Evolutionary conservation across 2,888 invertebrate genomes (phyloP).

Genomic region (Sesia apiformis): DNA sequence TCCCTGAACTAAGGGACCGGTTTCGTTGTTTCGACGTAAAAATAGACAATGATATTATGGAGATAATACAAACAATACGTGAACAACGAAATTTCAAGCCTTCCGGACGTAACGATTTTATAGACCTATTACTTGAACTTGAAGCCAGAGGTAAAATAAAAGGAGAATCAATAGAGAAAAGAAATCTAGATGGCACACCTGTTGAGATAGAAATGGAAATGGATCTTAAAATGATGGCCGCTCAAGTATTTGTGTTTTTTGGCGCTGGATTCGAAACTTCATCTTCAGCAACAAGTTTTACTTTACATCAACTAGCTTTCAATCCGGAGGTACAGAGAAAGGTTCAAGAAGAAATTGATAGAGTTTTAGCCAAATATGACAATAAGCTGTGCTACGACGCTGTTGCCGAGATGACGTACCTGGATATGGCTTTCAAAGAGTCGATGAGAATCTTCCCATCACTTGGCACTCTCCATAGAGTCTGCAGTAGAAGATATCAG

Average conservation of each 20-base stretch:
- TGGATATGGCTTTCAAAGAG: constrained; percentile 41
- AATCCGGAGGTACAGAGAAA: constrained; percentile 34
- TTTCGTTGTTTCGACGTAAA: constrained; percentile 24
- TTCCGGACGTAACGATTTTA: constrained; percentile 36
- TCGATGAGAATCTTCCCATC: constrained; percentile 44
- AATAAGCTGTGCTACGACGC: constrained; percentile 40
- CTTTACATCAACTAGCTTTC: constrained; percentile 44
- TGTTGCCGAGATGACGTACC: constrained; percentile 43
- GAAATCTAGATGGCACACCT: constrained; percentile 9
- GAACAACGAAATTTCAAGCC: constrained; percentile 30
- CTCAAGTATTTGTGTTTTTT: constrained; percentile 48
- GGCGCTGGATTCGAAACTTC: constrained; percentile 67
- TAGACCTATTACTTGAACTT: constrained; percentile 35
- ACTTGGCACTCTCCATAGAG: constrained; percentile 24
- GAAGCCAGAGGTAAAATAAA: constrained; percentile 25
- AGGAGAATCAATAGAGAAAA: constrained; percentile 25
- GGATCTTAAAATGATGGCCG: constrained; percentile 30
- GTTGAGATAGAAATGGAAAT: constrained; percentile 25
- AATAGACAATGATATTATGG: constrained; percentile 30
- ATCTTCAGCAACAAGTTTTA: constrained; percentile 49
- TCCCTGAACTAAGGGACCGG: constrained; percentile 17
- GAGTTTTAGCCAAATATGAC: constrained; percentile 26
- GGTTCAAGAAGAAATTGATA: constrained; percentile 36
- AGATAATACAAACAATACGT: constrained; percentile 23
- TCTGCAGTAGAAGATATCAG: constrained; percentile 24